Conservation (phyloP, 2,888 invertebrate species). For the Drosophila algonquin region DNA sequence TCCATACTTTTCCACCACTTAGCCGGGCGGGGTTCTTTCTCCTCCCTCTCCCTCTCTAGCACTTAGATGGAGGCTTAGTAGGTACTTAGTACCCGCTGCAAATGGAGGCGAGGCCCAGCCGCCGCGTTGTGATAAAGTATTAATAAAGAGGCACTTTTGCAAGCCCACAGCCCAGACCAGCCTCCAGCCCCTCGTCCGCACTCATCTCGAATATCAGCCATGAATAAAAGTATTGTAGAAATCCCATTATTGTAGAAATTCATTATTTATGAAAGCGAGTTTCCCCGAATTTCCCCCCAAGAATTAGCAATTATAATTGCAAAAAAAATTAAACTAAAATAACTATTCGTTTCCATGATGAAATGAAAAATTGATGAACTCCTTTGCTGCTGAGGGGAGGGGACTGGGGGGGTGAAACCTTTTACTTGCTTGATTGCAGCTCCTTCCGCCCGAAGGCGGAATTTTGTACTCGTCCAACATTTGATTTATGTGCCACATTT, state of each 20-base stretch:
- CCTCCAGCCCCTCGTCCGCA: no score
- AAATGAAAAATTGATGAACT: conserved; percentile 34
- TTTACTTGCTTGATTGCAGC: conserved; percentile 20
- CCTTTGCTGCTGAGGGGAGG: background rate
- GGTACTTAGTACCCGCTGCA: conserved; percentile 53
- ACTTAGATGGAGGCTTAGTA: conserved; percentile 52
- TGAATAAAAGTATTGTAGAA: background rate
- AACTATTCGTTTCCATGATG: conserved; percentile 4
- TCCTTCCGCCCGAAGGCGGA: conserved; percentile 42
- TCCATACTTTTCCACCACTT: background rate
- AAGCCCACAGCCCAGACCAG: no score
- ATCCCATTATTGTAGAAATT: background rate
- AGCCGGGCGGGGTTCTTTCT: background rate
- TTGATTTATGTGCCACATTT: conserved; percentile 62
- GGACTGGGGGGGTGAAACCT: background rate
- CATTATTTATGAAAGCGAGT: background rate
- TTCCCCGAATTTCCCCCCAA: background rate
- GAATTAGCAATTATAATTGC: background rate
- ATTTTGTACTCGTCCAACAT: conserved; percentile 17
- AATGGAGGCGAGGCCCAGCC: conserved; percentile 19
- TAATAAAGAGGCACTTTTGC: conserved; percentile 15
- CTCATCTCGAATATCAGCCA: background rate
- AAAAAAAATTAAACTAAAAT: conserved; percentile 4
- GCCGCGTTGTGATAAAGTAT: conserved; percentile 37
- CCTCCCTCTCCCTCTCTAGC: conserved; percentile 15